A percentile compares a stretch with the other conserved stretches of the same genome.
phyloP scores from a whole-genome alignment of 1,140 invertebrate genomes.

The Saccostrea cuccullata region DNA sequence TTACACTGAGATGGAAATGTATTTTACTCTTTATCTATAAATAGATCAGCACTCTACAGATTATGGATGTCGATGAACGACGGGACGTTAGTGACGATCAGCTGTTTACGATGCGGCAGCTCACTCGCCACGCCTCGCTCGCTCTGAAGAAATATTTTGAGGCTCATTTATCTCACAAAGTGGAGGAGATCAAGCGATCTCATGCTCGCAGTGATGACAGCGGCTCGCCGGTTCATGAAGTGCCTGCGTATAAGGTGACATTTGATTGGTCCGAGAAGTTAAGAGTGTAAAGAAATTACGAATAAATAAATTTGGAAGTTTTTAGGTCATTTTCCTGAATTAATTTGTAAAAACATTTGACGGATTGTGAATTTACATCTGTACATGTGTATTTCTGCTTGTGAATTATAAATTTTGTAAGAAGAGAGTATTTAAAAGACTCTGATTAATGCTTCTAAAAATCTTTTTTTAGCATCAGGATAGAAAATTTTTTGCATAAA shows the following conservation, averaged over 20 bases:
- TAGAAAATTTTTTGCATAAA: too few species aligned
- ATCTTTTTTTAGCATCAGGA: too few species aligned
- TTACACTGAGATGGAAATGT: too few species aligned
- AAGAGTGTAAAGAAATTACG: too few species aligned
- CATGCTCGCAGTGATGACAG: slow-evolving; percentile 78
- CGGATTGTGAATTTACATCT: too few species aligned
- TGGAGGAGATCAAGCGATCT: slow-evolving; percentile 87
- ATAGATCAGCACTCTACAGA: slow-evolving; percentile 87
- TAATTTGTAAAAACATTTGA: too few species aligned
- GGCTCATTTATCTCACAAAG: slow-evolving; percentile 91
- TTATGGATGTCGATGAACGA: slow-evolving; percentile 85
- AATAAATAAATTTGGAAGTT: too few species aligned
- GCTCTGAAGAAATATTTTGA: slow-evolving; percentile 95
- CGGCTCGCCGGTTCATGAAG: slow-evolving; percentile 72
- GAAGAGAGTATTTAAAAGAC: too few species aligned
- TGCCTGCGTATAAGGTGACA: slow-evolving; percentile 78
- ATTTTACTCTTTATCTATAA: neutral
- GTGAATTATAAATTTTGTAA: too few species aligned
- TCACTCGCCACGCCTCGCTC: slow-evolving; percentile 93
- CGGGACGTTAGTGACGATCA: slow-evolving; percentile 91
- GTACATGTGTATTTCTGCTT: too few species aligned
- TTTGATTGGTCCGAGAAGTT: neutral
- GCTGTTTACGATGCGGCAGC: slow-evolving; percentile 94
- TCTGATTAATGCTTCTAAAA: too few species aligned
- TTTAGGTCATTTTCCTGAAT: too few species aligned